Evolutionary conservation across 2,113 vertebrate species (phyloP).

Genomic region (Hemichromis elongatus): DNA sequence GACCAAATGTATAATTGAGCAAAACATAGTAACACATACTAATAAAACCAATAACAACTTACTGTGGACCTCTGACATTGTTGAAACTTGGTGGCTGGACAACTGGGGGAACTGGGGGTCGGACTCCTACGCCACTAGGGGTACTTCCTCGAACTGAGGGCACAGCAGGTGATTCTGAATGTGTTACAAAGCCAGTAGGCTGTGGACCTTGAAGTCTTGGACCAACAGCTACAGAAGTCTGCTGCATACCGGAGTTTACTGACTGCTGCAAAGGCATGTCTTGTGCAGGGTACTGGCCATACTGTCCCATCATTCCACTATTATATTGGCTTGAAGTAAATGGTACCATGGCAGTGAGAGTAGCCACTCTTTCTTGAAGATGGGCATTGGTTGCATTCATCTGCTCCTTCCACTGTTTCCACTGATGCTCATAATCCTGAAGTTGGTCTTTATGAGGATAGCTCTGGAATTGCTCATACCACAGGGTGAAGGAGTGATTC

Average conservation of each 20-base stretch:
- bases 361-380: conserved; percentile 84
- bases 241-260: conserved; percentile 62
- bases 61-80: conserved; percentile 81
- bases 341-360: conserved; percentile 84
- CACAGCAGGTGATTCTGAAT: conserved; percentile 30
- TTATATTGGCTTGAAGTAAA: conserved; percentile 72
- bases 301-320: conserved; percentile 78
- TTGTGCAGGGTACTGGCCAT: conserved; percentile 73
- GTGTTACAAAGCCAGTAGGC: conserved; percentile 24
- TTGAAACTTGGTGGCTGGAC: conserved; percentile 75
- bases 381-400: conserved; percentile 90
- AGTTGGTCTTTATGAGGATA: conserved; percentile 98
- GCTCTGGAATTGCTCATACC: conserved; percentile 90
- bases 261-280: conserved; percentile 44
- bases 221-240: conserved; percentile 10
- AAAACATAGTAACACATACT: neutral
- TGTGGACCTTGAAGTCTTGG: conserved; percentile 32
- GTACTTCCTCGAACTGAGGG: conserved; percentile 54
- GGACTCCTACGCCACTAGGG: conserved; percentile 55
- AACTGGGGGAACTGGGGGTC: conserved; percentile 57
- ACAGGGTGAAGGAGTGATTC: conserved; percentile 86
- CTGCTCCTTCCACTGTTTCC: conserved; percentile 97
- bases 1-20: neutral
- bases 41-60: conserved; percentile 16
- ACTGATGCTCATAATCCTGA: conserved; percentile 91